Conservation (phyloP, 1,140 invertebrate genomes). For the Saccostrea echinata region DNA sequence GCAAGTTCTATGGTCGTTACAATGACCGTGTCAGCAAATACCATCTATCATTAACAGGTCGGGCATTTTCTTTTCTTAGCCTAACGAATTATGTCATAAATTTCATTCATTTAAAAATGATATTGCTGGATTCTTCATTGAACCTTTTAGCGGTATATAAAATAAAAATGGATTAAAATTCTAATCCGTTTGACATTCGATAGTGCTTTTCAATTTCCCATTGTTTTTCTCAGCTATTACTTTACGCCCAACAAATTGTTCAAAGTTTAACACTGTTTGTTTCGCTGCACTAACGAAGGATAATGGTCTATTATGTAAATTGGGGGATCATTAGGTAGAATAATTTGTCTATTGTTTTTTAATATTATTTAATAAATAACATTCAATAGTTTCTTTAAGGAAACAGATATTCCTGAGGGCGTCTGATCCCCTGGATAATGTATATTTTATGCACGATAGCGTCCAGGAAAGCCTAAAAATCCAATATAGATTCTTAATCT, state of each 20-base stretch:
- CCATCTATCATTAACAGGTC: too few relatives aligned
- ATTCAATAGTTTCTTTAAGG: constrained; percentile 11
- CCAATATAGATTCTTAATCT: background rate
- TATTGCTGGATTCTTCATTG: too few relatives aligned
- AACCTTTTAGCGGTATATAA: background rate
- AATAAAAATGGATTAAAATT: background rate
- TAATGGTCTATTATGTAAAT: constrained; percentile 35
- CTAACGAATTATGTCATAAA: too few relatives aligned
- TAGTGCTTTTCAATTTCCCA: too few relatives aligned
- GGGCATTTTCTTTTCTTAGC: too few relatives aligned
- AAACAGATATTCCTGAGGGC: background rate
- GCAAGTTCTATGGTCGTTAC: too few relatives aligned
- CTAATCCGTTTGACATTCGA: background rate
- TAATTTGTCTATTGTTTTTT: constrained; percentile 25
- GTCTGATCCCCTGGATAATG: background rate
- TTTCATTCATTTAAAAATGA: too few relatives aligned
- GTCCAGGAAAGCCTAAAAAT: background rate
- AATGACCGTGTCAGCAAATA: too few relatives aligned
- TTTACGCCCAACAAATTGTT: background rate
- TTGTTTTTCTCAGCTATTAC: background rate
- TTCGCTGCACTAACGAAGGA: background rate
- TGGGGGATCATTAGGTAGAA: background rate
- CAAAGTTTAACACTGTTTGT: background rate
- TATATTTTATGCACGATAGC: background rate
- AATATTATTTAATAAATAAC: constrained; percentile 34